Evolutionary conservation across 2,113 vertebrate species (phyloP).

Genomic region (Ctenomys sociabilis): DNA sequence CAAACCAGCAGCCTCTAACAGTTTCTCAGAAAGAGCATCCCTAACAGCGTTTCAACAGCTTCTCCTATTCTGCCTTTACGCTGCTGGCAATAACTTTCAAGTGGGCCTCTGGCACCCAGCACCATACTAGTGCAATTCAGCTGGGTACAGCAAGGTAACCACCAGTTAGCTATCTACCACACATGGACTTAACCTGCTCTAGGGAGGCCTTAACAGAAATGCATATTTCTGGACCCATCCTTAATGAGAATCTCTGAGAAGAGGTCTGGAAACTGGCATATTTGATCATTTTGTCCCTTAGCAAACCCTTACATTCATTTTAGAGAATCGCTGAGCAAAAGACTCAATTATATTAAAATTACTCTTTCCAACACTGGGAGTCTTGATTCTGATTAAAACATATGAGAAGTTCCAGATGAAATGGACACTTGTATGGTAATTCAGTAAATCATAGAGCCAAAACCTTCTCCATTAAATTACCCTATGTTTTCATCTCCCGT

Average conservation of each 20-base stretch:
- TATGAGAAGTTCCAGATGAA: not conserved
- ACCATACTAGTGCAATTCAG: too few relatives aligned
- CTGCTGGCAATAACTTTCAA: too few relatives aligned
- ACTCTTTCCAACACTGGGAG: not conserved
- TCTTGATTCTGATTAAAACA: conserved; percentile 39
- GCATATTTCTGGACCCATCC: not conserved
- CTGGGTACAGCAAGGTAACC: too few relatives aligned
- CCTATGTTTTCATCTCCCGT: not conserved
- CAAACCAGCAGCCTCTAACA: too few relatives aligned
- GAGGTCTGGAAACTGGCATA: not conserved
- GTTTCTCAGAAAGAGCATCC: too few relatives aligned
- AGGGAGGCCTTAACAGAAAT: not conserved
- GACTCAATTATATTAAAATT: not conserved
- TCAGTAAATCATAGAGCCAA: not conserved
- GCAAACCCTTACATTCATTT: not conserved
- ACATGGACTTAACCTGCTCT: not conserved
- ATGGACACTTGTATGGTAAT: not conserved
- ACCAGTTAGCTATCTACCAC: too few relatives aligned
- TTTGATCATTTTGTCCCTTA: not conserved
- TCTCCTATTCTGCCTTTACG: too few relatives aligned
- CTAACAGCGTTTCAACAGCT: too few relatives aligned
- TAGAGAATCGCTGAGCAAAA: not conserved
- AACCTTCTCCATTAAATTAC: not conserved
- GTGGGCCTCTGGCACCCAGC: too few relatives aligned
- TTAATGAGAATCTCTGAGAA: not conserved